Conservation (phyloP, 2,113 vertebrate species). For the Plecotus auritus region DNA sequence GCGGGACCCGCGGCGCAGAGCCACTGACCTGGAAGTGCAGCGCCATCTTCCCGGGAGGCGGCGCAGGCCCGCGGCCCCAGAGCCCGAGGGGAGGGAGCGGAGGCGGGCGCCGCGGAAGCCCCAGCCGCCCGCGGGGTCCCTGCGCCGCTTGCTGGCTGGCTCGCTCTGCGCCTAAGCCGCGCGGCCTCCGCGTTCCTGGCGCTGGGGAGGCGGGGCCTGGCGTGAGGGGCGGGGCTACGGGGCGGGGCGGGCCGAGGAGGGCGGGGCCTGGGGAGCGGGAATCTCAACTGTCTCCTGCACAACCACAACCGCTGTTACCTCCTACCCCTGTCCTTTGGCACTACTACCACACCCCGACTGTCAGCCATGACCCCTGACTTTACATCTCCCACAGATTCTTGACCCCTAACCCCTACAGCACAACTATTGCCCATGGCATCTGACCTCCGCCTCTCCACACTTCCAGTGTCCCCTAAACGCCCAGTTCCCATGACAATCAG, state of each 20-base stretch:
- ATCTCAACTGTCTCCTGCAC: not conserved
- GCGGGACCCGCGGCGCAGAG: not conserved
- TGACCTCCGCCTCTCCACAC: not conserved
- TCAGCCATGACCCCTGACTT: not conserved
- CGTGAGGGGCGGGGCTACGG: not conserved
- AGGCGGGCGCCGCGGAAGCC: not conserved
- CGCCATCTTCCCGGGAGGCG: conserved; percentile 72
- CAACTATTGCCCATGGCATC: not conserved
- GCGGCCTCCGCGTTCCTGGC: not conserved
- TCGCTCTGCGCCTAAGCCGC: accelerated
- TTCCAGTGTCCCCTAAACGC: not conserved
- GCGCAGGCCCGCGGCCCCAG: not conserved
- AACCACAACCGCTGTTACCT: not conserved
- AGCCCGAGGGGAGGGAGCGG: not conserved
- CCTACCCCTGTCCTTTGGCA: not conserved
- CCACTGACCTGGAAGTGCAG: conserved; percentile 74
- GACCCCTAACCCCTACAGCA: not conserved
- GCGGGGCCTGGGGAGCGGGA: not conserved
- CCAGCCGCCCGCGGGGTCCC: conserved; percentile 47
- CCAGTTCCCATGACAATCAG: too few relatives aligned
- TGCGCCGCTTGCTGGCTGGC: not conserved
- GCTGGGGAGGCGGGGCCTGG: not conserved
- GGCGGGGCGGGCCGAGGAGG: not conserved
- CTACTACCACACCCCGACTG: not conserved
- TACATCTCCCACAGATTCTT: not conserved